These are phyloP conservation scores for Ornithoptera priamus DNA, from an alignment of 2,888 invertebrate species.

Conservation along the genomic window DNA sequence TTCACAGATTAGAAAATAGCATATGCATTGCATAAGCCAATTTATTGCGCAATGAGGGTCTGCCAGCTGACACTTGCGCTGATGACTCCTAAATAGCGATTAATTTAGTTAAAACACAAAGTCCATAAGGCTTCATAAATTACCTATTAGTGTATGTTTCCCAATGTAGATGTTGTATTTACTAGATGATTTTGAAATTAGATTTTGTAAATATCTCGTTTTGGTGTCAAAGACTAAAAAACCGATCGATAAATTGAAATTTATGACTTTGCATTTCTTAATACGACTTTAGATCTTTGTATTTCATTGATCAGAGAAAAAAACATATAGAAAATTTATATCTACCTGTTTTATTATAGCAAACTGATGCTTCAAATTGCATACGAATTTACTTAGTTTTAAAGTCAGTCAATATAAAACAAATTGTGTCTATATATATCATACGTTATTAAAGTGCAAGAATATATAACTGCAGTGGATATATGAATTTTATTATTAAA, in stretches of 20 bases:
- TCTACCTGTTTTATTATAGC: no score
- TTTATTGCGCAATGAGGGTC: slow-evolving; percentile 57
- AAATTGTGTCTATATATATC: no score
- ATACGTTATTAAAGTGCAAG: no score
- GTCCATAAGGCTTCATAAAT: slow-evolving; percentile 32
- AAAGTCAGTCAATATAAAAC: no score
- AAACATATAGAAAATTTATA: no score
- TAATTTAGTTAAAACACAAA: slow-evolving; percentile 56
- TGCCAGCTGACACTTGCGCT: slow-evolving; percentile 47
- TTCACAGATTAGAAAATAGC: slow-evolving; percentile 45
- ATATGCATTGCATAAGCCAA: slow-evolving; percentile 41
- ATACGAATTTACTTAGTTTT: no score
- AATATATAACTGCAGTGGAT: no score
- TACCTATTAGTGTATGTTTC: slow-evolving; percentile 34
- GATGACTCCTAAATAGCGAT: slow-evolving; percentile 51
- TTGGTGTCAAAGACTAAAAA: slow-evolving; percentile 10
- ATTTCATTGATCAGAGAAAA: not conserved
- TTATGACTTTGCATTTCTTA: not conserved
- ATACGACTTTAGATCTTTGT: not conserved
- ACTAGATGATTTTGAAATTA: slow-evolving; percentile 10
- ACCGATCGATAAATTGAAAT: slow-evolving; percentile 4
- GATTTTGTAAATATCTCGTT: slow-evolving; percentile 7
- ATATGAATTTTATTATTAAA: no score
- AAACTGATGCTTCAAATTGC: no score
- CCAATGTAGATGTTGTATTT: slow-evolving; percentile 11